phyloP scores from a whole-genome alignment of 2,888 invertebrate genomes.

The Cryptophagus acutangulus region DNA sequence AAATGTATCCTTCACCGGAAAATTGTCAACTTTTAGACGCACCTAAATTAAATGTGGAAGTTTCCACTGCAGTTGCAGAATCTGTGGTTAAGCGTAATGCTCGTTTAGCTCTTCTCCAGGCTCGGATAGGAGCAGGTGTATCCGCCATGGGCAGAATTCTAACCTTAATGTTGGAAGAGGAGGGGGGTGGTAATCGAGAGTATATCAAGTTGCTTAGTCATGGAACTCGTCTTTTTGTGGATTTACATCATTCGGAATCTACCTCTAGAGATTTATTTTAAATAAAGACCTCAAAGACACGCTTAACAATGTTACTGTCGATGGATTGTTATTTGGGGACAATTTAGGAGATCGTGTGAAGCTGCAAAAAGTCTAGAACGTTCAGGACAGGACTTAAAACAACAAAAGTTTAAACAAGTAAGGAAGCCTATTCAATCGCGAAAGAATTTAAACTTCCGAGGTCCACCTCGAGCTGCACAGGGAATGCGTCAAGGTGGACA shows the following conservation, averaged over 20 bases:
- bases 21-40: not conserved
- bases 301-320: constrained; percentile 3
- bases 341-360: constrained; percentile 4
- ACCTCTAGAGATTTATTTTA: constrained; percentile 8
- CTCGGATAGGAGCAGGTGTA: constrained; percentile 1
- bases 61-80: not conserved
- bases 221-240: constrained; percentile 4
- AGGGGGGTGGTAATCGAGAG: constrained; percentile 5
- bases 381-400: not conserved
- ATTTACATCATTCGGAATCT: constrained; percentile 7
- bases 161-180: constrained; percentile 2
- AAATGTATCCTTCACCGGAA: not conserved
- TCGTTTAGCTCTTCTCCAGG: not conserved
- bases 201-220: constrained; percentile 7
- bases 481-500: constrained; percentile 3
- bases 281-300: constrained; percentile 13
- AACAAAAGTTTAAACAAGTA: not conserved
- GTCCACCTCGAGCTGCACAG: not conserved
- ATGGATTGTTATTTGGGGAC: constrained; percentile 10
- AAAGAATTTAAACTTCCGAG: constrained; percentile 5
- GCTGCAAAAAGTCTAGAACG: constrained; percentile 2
- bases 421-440: not conserved
- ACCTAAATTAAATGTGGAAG: not conserved
- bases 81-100: not conserved
- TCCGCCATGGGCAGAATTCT: constrained; percentile 1